Base-by-base conservation (phyloP, 92 coral and sea anemone species). In the Ricordea florida region DNA sequence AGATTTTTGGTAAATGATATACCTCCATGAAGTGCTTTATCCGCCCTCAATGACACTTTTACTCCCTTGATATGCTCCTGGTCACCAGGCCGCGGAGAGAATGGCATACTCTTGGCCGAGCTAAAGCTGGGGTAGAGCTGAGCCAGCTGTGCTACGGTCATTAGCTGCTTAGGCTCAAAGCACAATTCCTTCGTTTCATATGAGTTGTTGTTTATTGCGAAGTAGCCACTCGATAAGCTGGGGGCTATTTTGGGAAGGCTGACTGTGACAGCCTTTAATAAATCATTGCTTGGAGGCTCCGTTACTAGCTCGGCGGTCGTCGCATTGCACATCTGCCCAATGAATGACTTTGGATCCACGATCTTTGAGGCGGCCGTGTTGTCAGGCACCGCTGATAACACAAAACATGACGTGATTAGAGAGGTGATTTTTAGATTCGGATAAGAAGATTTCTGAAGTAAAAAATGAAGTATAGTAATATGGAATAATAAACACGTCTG, bases 91-190 rank as follows among this genome's bases (percentile, higher is more conserved):
- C 78, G 29, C 0, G 60, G 13, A 37, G 78, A 85, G 10, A 44
- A 58, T 16, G 90, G 90, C 40, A 77, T 64, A 14, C 47, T 6
- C 29, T 69, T 63, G 45, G 76, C 76, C 47, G 43, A 52, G 6
- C 47, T 74, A 41, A 85, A 16, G 40, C 69, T 68, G 52, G 91
- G 96, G 32, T 85, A 90, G 24, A 80, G 68, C 60, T 75, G 82
- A 58, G 74, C 75, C 26, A 90, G 74, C 35, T 85, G 69, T 10
- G 78, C 76, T 15, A 85, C 61, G 43, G 89, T 86, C 13, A 80
- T 81, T 72, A 85, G 61, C 0, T 81, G 57, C 37, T 49, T 79
- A 5, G 96, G 91, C 48, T 90, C 91, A 40, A 90, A 79, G 49
- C 96, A 90, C 14, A 77, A 17, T 31, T 90, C 87, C 22, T 62